Base-by-base conservation (phyloP, 2,113 vertebrate genomes). In the Cyprinodon tularosa region DNA sequence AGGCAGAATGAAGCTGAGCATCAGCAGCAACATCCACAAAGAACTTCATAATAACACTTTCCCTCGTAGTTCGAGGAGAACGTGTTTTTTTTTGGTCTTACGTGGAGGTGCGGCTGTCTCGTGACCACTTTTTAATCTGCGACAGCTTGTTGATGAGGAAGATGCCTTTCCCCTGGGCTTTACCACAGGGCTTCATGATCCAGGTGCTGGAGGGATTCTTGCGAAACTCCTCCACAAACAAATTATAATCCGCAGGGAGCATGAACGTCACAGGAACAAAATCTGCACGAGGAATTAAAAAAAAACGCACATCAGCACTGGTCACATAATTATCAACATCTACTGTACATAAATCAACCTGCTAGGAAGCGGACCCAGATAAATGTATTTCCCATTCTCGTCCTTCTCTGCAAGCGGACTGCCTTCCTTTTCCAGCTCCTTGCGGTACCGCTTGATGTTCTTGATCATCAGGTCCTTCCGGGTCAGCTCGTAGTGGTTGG, bases 131-230 rank as follows among this genome's bases (percentile, higher is more conserved):
- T 79, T 99, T 99, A 82, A 99, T 98, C 90, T 99, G 98, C 0
- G 97, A 99, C 70, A 99, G 96, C 84, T 99, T 99, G 93, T 99
- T 99, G 89, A 99, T 99, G 39, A 99, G 96, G 77, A 99, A 99
- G 92, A 99, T 99, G 87, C 98, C 98, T 89, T 97, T 99, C 11
- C 98, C 98, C 88, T 99, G 98, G 57, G 98, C 98, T 88, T 99
- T 99, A 64, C 98, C 98, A 8, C 98, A 99, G 0, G 98, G 98
- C 84, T 99, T 99, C 98, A 99, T 99, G 89, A 99, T 99, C 98
- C 98, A 99, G 0, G 98, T 99, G 94, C 96, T 99, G 74, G 96
- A 98, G 0, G 98, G 97, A 85, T 97, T 98, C 90, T 98, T 98
- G 68, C 98, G 90, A 91, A 97, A 99, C 92, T 99, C 98, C 91